Evolutionary conservation across 2,888 invertebrate genomes (phyloP), one percentile per base, ranked within the genome.

Genomic region (Strigamia transsilvanica): DNA sequence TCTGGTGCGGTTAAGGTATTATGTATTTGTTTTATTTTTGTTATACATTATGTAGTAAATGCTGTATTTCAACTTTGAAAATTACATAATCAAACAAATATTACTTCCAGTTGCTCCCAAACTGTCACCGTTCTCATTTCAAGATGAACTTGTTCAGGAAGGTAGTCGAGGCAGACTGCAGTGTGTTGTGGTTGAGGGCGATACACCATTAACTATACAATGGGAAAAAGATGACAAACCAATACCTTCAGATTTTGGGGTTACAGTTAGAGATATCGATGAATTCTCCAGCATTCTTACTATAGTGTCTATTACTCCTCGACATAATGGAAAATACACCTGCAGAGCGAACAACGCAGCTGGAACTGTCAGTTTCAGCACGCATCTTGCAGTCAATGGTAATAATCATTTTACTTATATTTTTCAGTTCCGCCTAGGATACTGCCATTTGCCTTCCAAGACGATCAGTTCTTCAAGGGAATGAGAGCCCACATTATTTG

Each of bases 391-490:
- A 32, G 79, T 79, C 38, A 79, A 79, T 42, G 79, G 79, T 79
- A 79, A 79, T 79, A 41, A 42, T 23, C 10, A 42, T 66, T 66
- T 66, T 12, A 34, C 61, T 81, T 81, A 23, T 61, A 81, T 61
- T 81, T 83, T 84, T 88, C 90, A 94, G 93, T 93, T 89, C 91
- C 91, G 86, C 94, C 94, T 84, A 92, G 92, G 90, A 93, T 93
- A 86, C 91, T 92, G 84, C 92, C 93, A 85, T 94, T 94, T 88
- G 89, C 92, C 85, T 94, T 94, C 87, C 93, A 93, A 85, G 91
- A 92, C 73, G 84, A 84, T 85, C 91, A 93, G 81, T 91, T 93
- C 18, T 93, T 93, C 87, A 92, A 93, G 86, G 93, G 93, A 80
- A 93, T 94, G 86, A 91, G 92, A 89, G 92, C 92, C 56, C 92